Conservation (phyloP, 1,140 invertebrate genomes). For the Lordiphosa mommai region DNA sequence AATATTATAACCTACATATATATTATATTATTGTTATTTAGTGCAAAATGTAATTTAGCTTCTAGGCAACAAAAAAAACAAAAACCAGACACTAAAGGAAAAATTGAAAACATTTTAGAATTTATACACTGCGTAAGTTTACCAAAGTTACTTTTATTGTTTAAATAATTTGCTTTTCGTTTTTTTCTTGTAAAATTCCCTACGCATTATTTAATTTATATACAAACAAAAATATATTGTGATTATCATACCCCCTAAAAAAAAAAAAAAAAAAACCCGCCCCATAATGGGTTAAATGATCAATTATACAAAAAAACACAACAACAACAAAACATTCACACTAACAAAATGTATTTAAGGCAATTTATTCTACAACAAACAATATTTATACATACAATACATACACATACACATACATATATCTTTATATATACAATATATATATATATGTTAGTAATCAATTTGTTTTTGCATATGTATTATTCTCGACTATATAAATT, state of each 20-base stretch:
- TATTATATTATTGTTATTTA: constrained; percentile 59
- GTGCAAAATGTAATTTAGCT: constrained; percentile 50
- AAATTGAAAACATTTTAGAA: constrained; percentile 50
- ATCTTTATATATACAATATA: constrained; percentile 30
- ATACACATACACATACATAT: constrained; percentile 30
- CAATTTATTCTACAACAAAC: constrained; percentile 39
- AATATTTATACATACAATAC: constrained; percentile 26
- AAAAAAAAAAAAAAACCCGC: constrained; percentile 11
- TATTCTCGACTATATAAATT: constrained; percentile 56
- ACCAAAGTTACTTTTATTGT: constrained; percentile 68
- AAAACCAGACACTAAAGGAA: constrained; percentile 9
- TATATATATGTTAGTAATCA: constrained; percentile 47
- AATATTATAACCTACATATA: constrained; percentile 16
- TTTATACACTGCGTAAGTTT: constrained; percentile 70
- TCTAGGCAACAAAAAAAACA: neutral
- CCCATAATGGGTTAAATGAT: constrained; percentile 11
- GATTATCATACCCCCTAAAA: constrained; percentile 49
- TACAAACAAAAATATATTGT: constrained; percentile 51
- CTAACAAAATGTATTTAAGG: constrained; percentile 54
- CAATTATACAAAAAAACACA: constrained; percentile 34
- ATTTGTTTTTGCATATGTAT: constrained; percentile 63
- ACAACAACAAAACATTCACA: constrained; percentile 47
- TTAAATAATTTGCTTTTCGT: constrained; percentile 39
- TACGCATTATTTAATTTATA: constrained; percentile 61
- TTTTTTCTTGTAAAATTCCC: constrained; percentile 43